A percentile compares a stretch with the other conserved stretches of the same genome.
phyloP scores from a whole-genome alignment of 2,797 vertebrate genomes.

The Xiphorhynchus erythropygius region DNA sequence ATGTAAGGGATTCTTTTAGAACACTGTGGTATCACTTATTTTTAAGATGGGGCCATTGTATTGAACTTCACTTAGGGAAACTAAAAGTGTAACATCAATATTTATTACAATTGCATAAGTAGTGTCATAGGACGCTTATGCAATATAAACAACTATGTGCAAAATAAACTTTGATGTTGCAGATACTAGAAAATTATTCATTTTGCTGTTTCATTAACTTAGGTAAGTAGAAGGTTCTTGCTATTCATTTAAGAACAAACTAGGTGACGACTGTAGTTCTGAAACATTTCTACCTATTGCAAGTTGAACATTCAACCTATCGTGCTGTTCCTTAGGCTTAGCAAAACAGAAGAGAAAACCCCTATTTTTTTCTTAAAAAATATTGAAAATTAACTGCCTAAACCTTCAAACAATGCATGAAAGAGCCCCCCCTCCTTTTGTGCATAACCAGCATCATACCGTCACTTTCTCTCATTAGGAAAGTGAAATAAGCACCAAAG shows the following conservation, averaged over 20 bases:
- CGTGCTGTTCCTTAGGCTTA: background rate
- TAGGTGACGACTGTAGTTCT: background rate
- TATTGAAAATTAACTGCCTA: conserved; percentile 50
- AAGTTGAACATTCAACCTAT: background rate
- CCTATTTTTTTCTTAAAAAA: conserved; percentile 41
- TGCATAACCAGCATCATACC: background rate
- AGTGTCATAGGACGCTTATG: background rate
- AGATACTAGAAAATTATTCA: background rate
- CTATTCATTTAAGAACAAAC: background rate
- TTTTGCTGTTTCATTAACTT: background rate
- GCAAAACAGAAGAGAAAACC: background rate
- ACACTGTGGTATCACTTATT: background rate
- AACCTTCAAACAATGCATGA: conserved; percentile 36
- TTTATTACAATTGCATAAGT: background rate
- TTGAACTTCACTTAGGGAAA: background rate
- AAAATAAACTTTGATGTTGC: background rate
- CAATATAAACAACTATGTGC: background rate
- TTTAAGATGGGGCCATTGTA: background rate
- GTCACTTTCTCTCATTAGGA: background rate
- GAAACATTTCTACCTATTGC: background rate
- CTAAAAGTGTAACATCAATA: background rate
- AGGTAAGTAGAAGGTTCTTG: background rate
- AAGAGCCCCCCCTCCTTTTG: conserved; percentile 16
- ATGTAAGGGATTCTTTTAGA: background rate
- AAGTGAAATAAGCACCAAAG: conserved; percentile 10